Conservation (phyloP, 2,797 vertebrate species). For the Pteronotus mesoamericanus region DNA sequence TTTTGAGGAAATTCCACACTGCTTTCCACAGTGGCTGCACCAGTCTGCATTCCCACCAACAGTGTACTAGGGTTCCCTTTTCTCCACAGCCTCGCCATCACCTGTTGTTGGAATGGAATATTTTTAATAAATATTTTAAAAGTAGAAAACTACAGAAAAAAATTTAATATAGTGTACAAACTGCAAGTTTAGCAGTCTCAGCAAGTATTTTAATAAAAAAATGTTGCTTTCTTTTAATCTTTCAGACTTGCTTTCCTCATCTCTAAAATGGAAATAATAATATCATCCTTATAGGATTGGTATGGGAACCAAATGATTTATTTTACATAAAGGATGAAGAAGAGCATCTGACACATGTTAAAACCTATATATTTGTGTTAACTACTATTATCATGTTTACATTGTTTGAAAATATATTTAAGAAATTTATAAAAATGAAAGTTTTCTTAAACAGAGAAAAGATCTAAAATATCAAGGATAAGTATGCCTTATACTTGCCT, state of each 20-base stretch:
- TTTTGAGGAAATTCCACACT: too few relatives aligned
- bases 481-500: not conserved
- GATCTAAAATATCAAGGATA: not conserved
- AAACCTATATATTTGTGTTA: not conserved
- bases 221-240: not conserved
- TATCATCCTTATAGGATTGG: not conserved
- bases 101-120: too few relatives aligned
- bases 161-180: not conserved
- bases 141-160: not conserved
- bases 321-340: not conserved
- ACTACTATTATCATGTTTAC: not conserved
- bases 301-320: not conserved
- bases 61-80: too few relatives aligned
- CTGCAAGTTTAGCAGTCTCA: not conserved
- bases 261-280: not conserved
- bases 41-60: too few relatives aligned
- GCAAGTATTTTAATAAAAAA: not conserved
- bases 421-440: not conserved
- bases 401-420: not conserved
- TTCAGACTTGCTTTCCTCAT: not conserved
- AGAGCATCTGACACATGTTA: not conserved
- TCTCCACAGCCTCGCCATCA: too few relatives aligned
- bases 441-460: not conserved
- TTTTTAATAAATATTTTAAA: not conserved
- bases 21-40: too few relatives aligned